Evolutionary conservation across 2,888 invertebrate species (phyloP), one percentile per base, ranked within the genome.

Genomic region (Anaspis maculata): DNA sequence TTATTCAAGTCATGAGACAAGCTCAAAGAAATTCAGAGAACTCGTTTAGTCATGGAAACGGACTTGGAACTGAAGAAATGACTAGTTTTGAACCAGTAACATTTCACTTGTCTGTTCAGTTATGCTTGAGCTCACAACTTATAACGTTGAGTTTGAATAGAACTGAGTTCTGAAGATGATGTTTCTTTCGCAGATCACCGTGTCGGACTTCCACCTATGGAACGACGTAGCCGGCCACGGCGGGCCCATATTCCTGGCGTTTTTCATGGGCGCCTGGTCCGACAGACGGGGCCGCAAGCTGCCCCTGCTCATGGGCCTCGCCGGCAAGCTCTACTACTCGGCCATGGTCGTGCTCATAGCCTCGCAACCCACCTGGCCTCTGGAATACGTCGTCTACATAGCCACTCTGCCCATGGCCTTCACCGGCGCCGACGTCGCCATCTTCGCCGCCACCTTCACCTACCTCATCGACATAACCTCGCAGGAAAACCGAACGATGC

Each of bases 201-300:
- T 82, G 0, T 76, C 85, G 1, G 71, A 71, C 34, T 87, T 87
- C 52, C 79, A 79, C 52, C 82, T 85, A 60, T 85, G 81, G 78
- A 83, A 85, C 52, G 77, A 79, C 39, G 74, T 87, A 11, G 78
- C 82, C 0, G 77, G 77, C 1, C 83, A 86, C 49, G 61, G 76
- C 0, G 76, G 84, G 25, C 87, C 87, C 2, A 77, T 88, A 13
- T 56, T 86, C 2, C 61, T 89, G 21, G 85, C 87, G 0, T 70
- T 88, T 34, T 86, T 87, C 57, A 67, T 86, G 40, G 88, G 88
- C 0, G 76, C 87, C 1, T 88, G 87, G 73, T 86, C 85, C 33
- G 88, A 88, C 58, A 77, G 78, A 42, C 70, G 84, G 2, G 88
- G 88, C 1, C 83, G 67, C 30, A 88, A 88, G 59, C 60, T 79